Evolutionary conservation across 2,888 invertebrate species (phyloP), one percentile per base, ranked within the genome.

Genomic region (Lycaena phlaeas): DNA sequence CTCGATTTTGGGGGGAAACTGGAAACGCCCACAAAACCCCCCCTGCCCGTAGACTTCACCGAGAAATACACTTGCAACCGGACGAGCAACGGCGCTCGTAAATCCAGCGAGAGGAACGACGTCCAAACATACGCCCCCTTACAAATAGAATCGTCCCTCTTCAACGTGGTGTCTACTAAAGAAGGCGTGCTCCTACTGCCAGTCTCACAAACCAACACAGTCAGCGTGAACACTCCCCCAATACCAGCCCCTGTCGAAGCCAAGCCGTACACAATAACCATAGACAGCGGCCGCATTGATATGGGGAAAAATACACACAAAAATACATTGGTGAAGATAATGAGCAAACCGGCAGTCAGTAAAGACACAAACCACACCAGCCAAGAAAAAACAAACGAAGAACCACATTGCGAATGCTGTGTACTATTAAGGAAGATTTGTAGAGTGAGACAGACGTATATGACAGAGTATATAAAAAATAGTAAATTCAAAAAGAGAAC

Each of bases 381-480:
- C 27, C 17, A 3, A 28, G 36, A 14, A 18, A 17, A 14, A 28
- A 25, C 4, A 17, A n/a, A 2, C 15, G 27, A 18, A 27, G 44
- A 27, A 27, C 9, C 10, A 14, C 82, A 81, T 40, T 84, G 84
- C 25, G 47, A 53, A 1, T 84, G 82, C 41, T 84, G 84, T 48
- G 7, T 58, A 0, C 22, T 68, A 4, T 27, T 81, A 1, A 65
- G 61, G 40, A 69, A 52, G 22, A 68, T 76, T 22, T 56, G 56
- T 4, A 74, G 61, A 42, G 9, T 42, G 2, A 57, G 53, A 43
- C 79, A 77, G 27, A 61, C 60, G 0, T 22, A 45, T 0, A 76
- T 84, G 11, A 70, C 65, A 0, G 79, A 82, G 27, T 84, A 58
- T 49, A 76, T 81, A 38, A 60, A 51, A 27, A 15, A 45, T 10